phyloP scores from a whole-genome alignment of 2,113 vertebrate genomes.

The Oncorhynchus keta region DNA sequence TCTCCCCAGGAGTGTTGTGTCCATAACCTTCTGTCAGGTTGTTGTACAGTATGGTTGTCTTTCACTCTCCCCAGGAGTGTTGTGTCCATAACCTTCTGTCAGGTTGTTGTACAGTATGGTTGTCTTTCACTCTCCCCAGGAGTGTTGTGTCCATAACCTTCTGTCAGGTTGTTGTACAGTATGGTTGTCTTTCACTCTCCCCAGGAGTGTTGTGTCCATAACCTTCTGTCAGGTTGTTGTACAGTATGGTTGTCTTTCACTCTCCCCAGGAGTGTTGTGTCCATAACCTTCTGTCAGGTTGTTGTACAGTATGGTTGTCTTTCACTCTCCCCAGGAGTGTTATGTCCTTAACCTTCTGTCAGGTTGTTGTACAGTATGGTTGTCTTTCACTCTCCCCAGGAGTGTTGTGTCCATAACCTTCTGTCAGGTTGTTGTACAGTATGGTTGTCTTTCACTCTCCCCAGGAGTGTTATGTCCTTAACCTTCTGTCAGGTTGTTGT shows the following conservation, averaged over 20 bases:
- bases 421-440: too few species aligned
- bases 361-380: too few species aligned
- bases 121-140: not conserved
- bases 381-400: not conserved
- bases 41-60: too few species aligned
- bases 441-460: not conserved
- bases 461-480: slow-evolving; percentile 81
- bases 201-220: not conserved
- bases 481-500: slow-evolving; percentile 69
- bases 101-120: too few species aligned
- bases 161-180: too few species aligned
- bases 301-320: too few species aligned
- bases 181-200: not conserved
- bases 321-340: not conserved
- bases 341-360: slow-evolving; percentile 77
- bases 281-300: slow-evolving; percentile 57
- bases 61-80: not conserved
- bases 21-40: too few species aligned
- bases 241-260: too few species aligned
- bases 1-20: too few species aligned
- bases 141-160: slow-evolving; percentile 78
- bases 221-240: too few species aligned
- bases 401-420: too few species aligned
- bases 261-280: slow-evolving; percentile 69
- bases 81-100: too few species aligned